Percentiles rank a stretch among this genome's conserved stretches.
Conservation (phyloP, 2,113 vertebrate species). For the Tinamus guttatus region DNA sequence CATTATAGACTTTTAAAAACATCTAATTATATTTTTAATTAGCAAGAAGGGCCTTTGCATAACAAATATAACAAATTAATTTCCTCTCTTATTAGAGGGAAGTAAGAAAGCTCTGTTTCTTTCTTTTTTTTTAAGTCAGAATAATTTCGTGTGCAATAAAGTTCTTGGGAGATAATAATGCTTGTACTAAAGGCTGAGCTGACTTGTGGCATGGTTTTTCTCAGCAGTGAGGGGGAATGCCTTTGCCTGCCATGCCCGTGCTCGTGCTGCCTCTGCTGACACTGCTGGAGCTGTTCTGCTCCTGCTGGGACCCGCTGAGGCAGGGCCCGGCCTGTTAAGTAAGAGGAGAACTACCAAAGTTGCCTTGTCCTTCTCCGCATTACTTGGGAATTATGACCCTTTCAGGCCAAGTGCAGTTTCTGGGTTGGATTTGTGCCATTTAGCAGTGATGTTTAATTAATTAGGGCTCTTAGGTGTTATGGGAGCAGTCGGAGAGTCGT, state of each 20-base stretch:
- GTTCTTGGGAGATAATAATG: neutral
- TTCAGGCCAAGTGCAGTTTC: neutral
- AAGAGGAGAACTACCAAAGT: neutral
- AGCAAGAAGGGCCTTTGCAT: neutral
- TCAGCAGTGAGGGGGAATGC: neutral
- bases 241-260: neutral
- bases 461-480: too few species aligned
- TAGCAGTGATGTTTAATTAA: neutral
- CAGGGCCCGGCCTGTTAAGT: neutral
- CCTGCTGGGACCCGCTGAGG: neutral
- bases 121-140: neutral
- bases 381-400: neutral
- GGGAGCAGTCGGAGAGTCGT: too few species aligned
- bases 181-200: neutral
- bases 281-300: neutral
- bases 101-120: neutral
- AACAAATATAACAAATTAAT: neutral
- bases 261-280: too few species aligned
- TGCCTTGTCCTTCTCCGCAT: neutral
- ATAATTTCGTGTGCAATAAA: neutral
- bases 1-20: slow-evolving; percentile 20
- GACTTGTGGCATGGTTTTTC: neutral
- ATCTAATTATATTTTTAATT: slow-evolving; percentile 55
- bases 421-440: too few species aligned
- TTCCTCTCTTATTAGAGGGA: neutral